These are phyloP conservation scores for Drusus annulatus DNA, from an alignment of 1,140 invertebrate genomes.

Conservation along the genomic window DNA sequence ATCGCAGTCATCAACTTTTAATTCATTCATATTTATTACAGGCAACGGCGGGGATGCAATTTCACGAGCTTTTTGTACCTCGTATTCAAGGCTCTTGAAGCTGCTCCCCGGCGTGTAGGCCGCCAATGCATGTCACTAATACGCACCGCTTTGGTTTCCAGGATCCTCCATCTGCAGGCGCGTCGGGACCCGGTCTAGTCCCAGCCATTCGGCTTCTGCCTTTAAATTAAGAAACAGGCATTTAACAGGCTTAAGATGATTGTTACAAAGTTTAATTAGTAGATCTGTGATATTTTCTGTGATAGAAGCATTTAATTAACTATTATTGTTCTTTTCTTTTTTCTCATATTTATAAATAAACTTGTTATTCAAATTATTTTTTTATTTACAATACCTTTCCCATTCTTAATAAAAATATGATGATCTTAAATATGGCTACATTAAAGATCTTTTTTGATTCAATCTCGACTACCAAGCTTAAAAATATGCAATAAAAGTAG, in stretches of 20 bases:
- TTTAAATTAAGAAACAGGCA: slow-evolving; percentile 61
- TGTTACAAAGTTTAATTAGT: neutral
- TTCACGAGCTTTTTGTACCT: slow-evolving; percentile 6
- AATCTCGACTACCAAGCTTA: no score
- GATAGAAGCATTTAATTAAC: slow-evolving; percentile 10
- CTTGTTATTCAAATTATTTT: neutral
- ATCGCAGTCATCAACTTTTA: slow-evolving; percentile 21
- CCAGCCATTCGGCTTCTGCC: slow-evolving; percentile 72
- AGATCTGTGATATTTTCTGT: slow-evolving; percentile 16
- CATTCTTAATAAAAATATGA: neutral
- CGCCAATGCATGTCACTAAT: slow-evolving; percentile 60
- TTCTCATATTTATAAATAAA: slow-evolving; percentile 9
- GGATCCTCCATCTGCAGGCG: slow-evolving; percentile 70
- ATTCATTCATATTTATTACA: slow-evolving; percentile 43
- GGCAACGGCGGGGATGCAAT: slow-evolving; percentile 22
- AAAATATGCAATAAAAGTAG: no score
- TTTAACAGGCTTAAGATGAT: slow-evolving; percentile 23
- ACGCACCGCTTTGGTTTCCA: slow-evolving; percentile 71
- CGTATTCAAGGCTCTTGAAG: slow-evolving; percentile 12
- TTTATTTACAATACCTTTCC: slow-evolving; percentile 6
- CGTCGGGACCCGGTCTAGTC: slow-evolving; percentile 71
- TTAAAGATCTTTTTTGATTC: no score
- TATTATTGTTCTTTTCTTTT: neutral
- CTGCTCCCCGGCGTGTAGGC: slow-evolving; percentile 27
- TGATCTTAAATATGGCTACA: no score